These are phyloP conservation scores for Lophius piscatorius DNA, from an alignment of 2,113 vertebrate genomes.

Conservation along the genomic window DNA sequence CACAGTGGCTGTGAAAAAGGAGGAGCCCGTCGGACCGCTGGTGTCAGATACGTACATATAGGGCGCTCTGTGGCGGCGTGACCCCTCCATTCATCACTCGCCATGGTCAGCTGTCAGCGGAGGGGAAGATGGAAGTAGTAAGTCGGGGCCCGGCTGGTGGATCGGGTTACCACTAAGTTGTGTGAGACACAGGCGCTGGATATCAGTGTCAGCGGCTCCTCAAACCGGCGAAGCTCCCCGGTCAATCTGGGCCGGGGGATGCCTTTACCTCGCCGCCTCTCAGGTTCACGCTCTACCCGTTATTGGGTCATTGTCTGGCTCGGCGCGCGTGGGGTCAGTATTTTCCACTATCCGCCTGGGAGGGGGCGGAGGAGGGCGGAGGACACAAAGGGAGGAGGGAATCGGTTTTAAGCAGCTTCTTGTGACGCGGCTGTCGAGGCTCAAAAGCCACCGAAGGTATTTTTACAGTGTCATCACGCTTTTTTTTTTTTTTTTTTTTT, in stretches of 20 bases:
- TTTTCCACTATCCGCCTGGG: conserved; percentile 51
- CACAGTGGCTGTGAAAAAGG: background rate
- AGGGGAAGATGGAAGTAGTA: conserved; percentile 66
- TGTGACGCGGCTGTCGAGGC: conserved; percentile 25
- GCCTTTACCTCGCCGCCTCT: conserved; percentile 60
- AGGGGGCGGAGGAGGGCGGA: conserved; percentile 1
- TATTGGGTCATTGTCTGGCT: conserved; percentile 63
- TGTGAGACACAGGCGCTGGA: conserved; percentile 61
- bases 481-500: no score
- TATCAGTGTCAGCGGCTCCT: conserved; percentile 67
- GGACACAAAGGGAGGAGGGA: conserved; percentile 22
- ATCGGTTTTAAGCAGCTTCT: conserved; percentile 31
- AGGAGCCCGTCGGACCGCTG: background rate
- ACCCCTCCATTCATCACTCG: conserved; percentile 69
- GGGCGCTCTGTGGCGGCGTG: conserved; percentile 42
- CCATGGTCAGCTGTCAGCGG: conserved; percentile 71
- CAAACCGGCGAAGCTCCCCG: conserved; percentile 59
- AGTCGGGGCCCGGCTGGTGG: conserved; percentile 50
- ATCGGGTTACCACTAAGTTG: conserved; percentile 68
- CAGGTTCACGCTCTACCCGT: conserved; percentile 53
- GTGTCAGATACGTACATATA: conserved; percentile 33
- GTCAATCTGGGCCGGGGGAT: conserved; percentile 56
- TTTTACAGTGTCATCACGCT: background rate
- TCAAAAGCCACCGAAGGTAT: background rate
- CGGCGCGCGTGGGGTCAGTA: conserved; percentile 44